These are phyloP conservation scores for Spheniscus mendiculus DNA, from an alignment of 2,113 vertebrate genomes.

Conservation along the genomic window DNA sequence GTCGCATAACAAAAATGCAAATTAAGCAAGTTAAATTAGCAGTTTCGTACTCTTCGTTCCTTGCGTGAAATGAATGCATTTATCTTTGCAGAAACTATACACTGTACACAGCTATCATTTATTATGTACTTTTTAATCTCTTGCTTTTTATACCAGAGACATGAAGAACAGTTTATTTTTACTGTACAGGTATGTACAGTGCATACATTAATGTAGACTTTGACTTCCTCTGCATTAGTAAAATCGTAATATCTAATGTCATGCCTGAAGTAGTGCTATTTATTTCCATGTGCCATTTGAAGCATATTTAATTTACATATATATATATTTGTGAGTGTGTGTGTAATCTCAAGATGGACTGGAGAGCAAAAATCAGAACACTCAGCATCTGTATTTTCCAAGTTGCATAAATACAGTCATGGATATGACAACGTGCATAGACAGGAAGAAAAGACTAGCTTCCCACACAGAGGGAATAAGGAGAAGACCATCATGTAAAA, in stretches of 20 bases:
- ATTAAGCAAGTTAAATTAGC: slow-evolving; percentile 1
- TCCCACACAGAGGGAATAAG: not conserved
- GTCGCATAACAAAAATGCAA: not conserved
- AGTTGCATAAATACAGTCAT: not conserved
- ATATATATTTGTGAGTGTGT: not conserved
- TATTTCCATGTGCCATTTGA: not conserved
- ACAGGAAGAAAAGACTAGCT: not conserved
- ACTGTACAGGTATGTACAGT: not conserved
- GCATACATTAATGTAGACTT: not conserved
- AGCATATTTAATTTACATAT: not conserved
- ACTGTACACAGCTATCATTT: not conserved
- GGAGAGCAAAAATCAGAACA: not conserved
- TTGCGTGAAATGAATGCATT: not conserved
- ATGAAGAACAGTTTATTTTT: not conserved
- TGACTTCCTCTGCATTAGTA: not conserved
- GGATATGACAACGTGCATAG: not conserved
- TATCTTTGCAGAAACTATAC: not conserved
- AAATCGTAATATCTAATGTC: not conserved
- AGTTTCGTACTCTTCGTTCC: not conserved
- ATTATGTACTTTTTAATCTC: not conserved
- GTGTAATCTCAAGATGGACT: not conserved
- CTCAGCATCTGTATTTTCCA: not conserved
- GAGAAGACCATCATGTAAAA: not conserved
- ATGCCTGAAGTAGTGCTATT: not conserved
- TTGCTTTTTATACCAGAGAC: not conserved